Base-by-base conservation (phyloP, 2,888 invertebrate genomes). In the Unio delphinus region DNA sequence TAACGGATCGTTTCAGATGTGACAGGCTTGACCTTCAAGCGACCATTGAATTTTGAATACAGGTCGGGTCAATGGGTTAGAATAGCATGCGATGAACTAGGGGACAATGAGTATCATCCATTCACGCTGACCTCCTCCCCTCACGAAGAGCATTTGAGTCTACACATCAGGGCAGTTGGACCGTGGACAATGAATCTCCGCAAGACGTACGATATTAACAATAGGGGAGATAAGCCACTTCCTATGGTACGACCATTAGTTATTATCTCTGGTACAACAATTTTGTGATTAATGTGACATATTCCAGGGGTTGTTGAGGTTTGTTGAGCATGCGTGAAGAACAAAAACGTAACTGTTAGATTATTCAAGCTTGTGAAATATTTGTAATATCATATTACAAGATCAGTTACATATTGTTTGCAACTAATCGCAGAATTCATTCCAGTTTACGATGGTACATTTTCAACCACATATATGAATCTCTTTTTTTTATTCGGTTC, bases 111-210 rank as follows among this genome's bases (percentile, higher is more conserved):
- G 84, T 93, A 91, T 83, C 93, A 93, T 87, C 93, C 93, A 0
- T 93, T 93, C 81, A 93, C 93, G 0, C 83, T 93, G 74, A 92
- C 93, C 3, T 93, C 93, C 1, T 92, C 93, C n/a, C 93, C 93
- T 0, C 91, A 93, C 82, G 93, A 93, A 85, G 86, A 91, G 30
- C 90, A 90, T 76, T 88, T 93, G 57, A 91, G 91, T 45, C 86
- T 93, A 15, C 92, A 93, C 83, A 92, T 93, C 74, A 87, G 93
- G 80, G 91, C 93, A 57, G 92, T 93, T 23, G 93, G 93, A 17
- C 93, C 93, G 2, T 93, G 93, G 92, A 93, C 93, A 1, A 90
- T 86, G 65, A 92, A 92, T 80, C 87, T 93, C 28, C 82, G 92
- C 58, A 87, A 82, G 59, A 83, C 85, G 1, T 90, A 90, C 73